Evolutionary conservation across 2,888 invertebrate species (phyloP).

Genomic region (Lumbricus terrestris): DNA sequence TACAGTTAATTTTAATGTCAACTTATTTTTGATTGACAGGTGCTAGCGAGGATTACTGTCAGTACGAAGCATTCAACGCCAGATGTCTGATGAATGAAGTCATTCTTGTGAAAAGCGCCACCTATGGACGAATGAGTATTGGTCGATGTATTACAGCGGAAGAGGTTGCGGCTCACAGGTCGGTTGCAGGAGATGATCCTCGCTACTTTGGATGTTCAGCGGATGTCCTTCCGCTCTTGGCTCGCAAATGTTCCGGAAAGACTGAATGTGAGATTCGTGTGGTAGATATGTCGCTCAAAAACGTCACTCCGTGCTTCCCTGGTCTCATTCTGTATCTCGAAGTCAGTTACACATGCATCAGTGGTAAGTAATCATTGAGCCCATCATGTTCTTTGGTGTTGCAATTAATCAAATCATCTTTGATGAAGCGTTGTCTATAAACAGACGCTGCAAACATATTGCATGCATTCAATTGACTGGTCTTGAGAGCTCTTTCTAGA

Average conservation of each 20-base stretch:
- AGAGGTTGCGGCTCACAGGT: neutral
- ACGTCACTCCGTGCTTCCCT: slow-evolving; percentile 10
- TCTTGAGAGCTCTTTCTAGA: too few species aligned
- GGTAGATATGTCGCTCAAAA: neutral
- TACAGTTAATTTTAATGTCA: neutral
- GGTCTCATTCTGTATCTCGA: slow-evolving; percentile 19
- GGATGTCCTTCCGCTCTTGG: slow-evolving; percentile 12
- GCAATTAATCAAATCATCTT: neutral
- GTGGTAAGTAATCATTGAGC: neutral
- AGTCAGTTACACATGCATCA: slow-evolving; percentile 19
- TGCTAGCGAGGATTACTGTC: neutral
- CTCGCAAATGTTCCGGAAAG: slow-evolving; percentile 19
- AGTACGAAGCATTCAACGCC: neutral
- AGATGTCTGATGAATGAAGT: slow-evolving; percentile 18
- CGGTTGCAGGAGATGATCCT: neutral
- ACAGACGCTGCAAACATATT: neutral
- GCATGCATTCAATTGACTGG: neutral
- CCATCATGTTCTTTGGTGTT: neutral
- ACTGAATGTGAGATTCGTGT: slow-evolving; percentile 11
- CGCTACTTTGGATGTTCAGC: slow-evolving; percentile 18
- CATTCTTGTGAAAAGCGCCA: neutral
- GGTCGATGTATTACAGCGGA: neutral
- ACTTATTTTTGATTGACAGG: neutral
- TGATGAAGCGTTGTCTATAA: neutral
- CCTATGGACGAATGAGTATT: slow-evolving; percentile 15